These are phyloP conservation scores for Rotaria magnacalcarata DNA, from an alignment of 2,888 invertebrate species.

Conservation along the genomic window DNA sequence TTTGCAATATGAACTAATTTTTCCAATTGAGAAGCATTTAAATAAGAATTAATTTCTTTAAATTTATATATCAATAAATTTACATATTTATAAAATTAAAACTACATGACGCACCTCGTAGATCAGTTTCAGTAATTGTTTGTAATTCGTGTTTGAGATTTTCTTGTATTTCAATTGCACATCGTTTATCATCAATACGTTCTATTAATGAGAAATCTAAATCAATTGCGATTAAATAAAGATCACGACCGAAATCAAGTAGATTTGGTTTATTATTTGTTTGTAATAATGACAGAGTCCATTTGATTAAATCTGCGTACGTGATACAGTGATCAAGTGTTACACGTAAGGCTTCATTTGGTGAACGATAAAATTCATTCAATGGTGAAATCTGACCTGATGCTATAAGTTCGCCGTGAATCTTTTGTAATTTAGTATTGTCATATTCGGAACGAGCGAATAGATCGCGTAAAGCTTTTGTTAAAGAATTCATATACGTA, in stretches of 20 bases:
- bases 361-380: conserved; percentile 28
- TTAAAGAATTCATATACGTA: background rate
- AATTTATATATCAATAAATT: no score
- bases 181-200: background rate
- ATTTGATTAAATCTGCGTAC: background rate
- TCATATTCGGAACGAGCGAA: background rate
- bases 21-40: background rate
- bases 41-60: conserved; percentile 12
- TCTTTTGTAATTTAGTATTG: background rate
- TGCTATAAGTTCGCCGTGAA: background rate
- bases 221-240: conserved; percentile 24
- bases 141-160: background rate
- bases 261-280: background rate
- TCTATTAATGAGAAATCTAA: background rate
- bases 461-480: background rate
- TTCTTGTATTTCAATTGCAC: background rate
- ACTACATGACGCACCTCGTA: background rate
- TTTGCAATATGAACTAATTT: background rate
- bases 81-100: no score
- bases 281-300: conserved; percentile 29
- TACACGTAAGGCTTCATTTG: conserved; percentile 1
- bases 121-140: background rate
- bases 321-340: background rate
- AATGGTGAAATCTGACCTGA: conserved; percentile 5
- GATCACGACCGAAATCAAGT: background rate